A percentile compares a stretch with the other conserved stretches of the same genome.
These are phyloP conservation scores for Nesogale talazaci DNA, from an alignment of 2,113 vertebrate genomes.

Conservation along the genomic window DNA sequence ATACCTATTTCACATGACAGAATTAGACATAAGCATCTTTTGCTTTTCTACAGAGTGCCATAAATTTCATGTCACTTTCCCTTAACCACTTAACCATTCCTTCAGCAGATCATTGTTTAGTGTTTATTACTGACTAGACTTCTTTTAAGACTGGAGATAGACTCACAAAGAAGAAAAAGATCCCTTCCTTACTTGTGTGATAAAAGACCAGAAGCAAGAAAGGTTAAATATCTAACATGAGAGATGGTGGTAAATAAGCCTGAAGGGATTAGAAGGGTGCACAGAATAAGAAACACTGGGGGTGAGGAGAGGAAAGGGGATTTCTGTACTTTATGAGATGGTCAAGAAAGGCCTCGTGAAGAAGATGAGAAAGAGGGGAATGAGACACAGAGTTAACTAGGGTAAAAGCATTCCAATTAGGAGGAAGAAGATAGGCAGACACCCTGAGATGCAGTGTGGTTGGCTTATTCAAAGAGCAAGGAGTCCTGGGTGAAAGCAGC, in stretches of 20 bases:
- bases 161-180: slow-evolving; percentile 33
- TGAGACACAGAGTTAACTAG: background rate
- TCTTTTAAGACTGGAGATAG: background rate
- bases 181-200: background rate
- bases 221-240: background rate
- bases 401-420: background rate
- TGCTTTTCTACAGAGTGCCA: background rate
- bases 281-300: background rate
- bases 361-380: background rate
- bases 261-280: background rate
- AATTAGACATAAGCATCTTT: background rate
- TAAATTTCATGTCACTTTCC: background rate
- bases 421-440: background rate
- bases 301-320: background rate
- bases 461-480: background rate
- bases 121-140: background rate
- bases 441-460: background rate
- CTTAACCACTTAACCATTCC: background rate
- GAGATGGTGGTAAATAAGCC: slow-evolving; percentile 8
- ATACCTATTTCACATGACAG: slow-evolving; percentile 1
- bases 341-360: background rate
- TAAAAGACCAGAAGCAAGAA: background rate
- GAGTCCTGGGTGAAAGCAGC: background rate
- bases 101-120: slow-evolving; percentile 11
- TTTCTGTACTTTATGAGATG: background rate